Base-by-base conservation (phyloP, 1,140 invertebrate species). In the Mya arenaria region DNA sequence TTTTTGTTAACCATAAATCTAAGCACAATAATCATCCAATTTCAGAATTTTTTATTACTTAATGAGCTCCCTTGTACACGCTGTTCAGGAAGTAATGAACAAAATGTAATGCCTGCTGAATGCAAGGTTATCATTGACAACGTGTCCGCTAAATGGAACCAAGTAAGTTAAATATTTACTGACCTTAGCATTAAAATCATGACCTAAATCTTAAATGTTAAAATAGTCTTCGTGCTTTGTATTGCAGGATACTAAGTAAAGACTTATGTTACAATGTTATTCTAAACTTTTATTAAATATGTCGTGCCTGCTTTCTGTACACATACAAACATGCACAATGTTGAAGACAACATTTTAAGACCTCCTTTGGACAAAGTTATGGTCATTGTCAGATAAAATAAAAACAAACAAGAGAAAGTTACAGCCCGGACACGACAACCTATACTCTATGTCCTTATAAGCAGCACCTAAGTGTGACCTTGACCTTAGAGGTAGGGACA, bases 21-120 rank as follows among this genome's bases (percentile, higher is more conserved):
- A n/a, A n/a, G n/a, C n/a, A n/a, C n/a, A n/a, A n/a, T n/a, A n/a
- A n/a, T n/a, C n/a, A 30, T 34, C 28, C 32, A 44, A 52, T 80
- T 83, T 4, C 84, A 92, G 92, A 90, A 86, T 69, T 93, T 93
- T 82, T 84, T 93, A 28, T 68, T 88, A 34, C 83, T 93, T 62
- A 92, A 92, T 56, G 92, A 93, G 74, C 83, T 90, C 23, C 30
- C 62, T 25, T 41, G 79, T 88, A 36, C 44, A 63, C 32, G 73
- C 3, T 13, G 66, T 25, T 23, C 30, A 36, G n/a, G 56, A 71
- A 10, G 56, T 39, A 44, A 73, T 30, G 32, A 41, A 8, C 30
- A 52, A 17, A 19, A 63, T 5, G 17, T 60, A 32, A 52, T 87
- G 66, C 48, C 79, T 8, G 78, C 85, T n/a, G 88, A 91, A 17